Evolutionary conservation across 2,113 vertebrate species (phyloP).

Genomic region (Phaethon lepturus): DNA sequence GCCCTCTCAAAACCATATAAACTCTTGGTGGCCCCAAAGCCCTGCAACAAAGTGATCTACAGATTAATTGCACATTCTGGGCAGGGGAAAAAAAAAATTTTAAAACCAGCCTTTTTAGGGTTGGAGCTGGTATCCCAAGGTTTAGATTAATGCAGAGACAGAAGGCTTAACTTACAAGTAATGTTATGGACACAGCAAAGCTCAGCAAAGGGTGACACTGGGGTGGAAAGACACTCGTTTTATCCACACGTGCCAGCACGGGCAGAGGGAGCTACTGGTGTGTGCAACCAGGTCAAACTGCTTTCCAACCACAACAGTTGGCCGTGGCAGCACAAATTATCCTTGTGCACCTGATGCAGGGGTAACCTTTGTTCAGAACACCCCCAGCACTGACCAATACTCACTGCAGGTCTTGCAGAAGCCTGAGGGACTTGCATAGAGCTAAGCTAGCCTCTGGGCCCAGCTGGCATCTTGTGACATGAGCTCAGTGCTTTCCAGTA

Average conservation of each 20-base stretch:
- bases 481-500: neutral
- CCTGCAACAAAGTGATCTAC: neutral
- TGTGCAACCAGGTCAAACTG: neutral
- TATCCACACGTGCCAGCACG: neutral
- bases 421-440: accelerated
- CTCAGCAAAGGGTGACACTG: neutral
- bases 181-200: neutral
- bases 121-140: neutral
- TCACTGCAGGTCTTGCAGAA: neutral
- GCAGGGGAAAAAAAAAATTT: no score
- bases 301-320: neutral
- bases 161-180: neutral
- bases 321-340: neutral
- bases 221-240: neutral
- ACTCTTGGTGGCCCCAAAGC: neutral
- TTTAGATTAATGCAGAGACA: neutral
- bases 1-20: neutral
- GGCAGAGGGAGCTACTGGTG: neutral
- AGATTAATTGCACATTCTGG: neutral
- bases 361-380: neutral
- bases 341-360: neutral
- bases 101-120: neutral
- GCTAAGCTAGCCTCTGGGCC: neutral
- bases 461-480: neutral
- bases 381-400: neutral